Conservation (phyloP, 2,888 invertebrate genomes). For the Caenorhabditis japonica region DNA sequence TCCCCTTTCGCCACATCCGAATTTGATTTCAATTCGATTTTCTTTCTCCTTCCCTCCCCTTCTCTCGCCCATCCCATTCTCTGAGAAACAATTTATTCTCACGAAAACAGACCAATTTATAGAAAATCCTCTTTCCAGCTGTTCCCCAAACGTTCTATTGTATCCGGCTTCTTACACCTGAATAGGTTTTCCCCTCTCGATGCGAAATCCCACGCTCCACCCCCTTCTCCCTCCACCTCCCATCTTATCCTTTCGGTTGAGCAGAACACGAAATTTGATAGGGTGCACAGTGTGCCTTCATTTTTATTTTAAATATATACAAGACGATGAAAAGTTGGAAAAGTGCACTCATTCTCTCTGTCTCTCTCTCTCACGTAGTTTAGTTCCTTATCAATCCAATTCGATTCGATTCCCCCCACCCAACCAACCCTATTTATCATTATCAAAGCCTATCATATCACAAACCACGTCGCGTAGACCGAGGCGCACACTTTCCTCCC, state of each 20-base stretch:
- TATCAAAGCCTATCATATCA: constrained; percentile 25
- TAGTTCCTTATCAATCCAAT: constrained; percentile 20
- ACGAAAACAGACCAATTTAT: neutral
- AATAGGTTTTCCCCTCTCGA: constrained; percentile 13
- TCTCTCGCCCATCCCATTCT: constrained; percentile 31
- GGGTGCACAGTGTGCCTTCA: too few relatives aligned
- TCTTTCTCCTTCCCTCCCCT: constrained; percentile 22
- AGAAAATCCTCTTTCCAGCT: constrained; percentile 16
- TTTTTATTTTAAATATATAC: too few relatives aligned
- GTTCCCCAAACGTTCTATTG: constrained; percentile 17
- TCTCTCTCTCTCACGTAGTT: constrained; percentile 8
- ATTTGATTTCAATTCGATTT: constrained; percentile 47
- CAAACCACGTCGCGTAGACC: neutral
- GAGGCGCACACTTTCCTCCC: constrained; percentile 5
- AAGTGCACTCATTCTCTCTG: constrained; percentile 20
- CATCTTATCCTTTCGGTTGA: constrained; percentile 4
- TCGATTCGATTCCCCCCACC: constrained; percentile 19
- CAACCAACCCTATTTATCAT: constrained; percentile 12
- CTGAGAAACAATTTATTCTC: constrained; percentile 18
- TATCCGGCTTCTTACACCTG: constrained; percentile 39
- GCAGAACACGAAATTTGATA: constrained; percentile 34
- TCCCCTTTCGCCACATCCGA: too few relatives aligned
- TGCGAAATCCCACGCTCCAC: constrained; percentile 19
- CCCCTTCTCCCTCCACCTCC: constrained; percentile 4
- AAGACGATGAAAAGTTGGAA: constrained; percentile 13